Base-by-base conservation (phyloP, 1,140 invertebrate species). In the Holcopasites calliopsidis region DNA sequence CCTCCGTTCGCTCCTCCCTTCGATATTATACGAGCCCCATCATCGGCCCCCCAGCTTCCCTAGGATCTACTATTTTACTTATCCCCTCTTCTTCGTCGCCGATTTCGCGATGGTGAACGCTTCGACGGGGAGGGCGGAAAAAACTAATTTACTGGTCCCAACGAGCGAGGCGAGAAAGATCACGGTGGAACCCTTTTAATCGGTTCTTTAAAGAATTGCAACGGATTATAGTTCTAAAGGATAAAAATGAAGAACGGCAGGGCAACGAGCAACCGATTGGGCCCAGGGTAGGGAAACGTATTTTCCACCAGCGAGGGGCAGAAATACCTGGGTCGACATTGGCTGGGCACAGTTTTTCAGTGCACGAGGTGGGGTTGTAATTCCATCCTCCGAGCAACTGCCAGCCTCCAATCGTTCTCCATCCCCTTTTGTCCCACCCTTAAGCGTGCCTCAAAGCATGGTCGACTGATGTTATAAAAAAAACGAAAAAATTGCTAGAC, bases 301-400 rank as follows among this genome's bases (percentile, higher is more conserved):
- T 65, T 50, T 33, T 42, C 16, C 16, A 13, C 4, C 11, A 28
- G 23, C 18, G 40, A 42, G 60, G 61, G n/a, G 50, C 44, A 66
- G 50, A 10, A 26, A 23, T 54, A 3, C 5, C 40, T 33, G 11
- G 52, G 23, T 44, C 38, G 78, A 79, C 55, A 81, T 81, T 82
- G 80, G 79, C 66, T 35, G 73, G 33, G 61, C 54, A 31, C 40
- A 21, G 60, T 72, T 47, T 77, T 58, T 61, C 52, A 57, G 52
- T 44, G 49, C 62, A 18, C 31, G 57, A 61, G 74, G 80, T 77
- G 74, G 73, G 62, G 68, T 62, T 73, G 42, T 28, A 23, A 60
- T 77, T 28, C 66, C 62, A 66, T 66, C 61, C 78, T 47, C 35
- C 44, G 38, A 18, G 13, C 47, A 33, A 52, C 31, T 23, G 55